Evolutionary conservation across 1,140 invertebrate species (phyloP).

Genomic region (Microplitis mediator): DNA sequence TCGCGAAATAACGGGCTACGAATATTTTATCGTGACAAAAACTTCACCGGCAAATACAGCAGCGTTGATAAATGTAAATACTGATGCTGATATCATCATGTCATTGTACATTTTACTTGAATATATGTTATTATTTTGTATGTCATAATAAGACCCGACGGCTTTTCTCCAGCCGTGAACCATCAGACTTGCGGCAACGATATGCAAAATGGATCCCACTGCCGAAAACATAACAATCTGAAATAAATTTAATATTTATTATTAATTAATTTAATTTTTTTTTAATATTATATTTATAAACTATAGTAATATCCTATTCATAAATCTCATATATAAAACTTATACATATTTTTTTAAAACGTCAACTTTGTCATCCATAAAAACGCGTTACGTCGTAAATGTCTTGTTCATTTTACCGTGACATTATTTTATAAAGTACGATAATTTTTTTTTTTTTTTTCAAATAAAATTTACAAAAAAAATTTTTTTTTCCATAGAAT

Average conservation of each 20-base stretch:
- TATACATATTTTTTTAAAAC: too few species aligned
- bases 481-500: too few species aligned
- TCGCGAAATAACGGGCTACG: conserved; percentile 16
- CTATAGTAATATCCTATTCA: too few species aligned
- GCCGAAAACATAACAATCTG: conserved; percentile 68
- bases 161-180: conserved; percentile 66
- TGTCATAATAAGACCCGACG: conserved; percentile 47
- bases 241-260: conserved; percentile 33
- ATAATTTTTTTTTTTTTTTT: too few species aligned
- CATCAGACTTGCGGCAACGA: conserved; percentile 68
- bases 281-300: too few species aligned
- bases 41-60: conserved; percentile 63
- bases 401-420: too few species aligned
- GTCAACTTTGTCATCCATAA: too few species aligned
- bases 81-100: conserved; percentile 65
- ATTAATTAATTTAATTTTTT: too few species aligned
- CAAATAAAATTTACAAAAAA: too few species aligned
- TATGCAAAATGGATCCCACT: conserved; percentile 67
- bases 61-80: conserved; percentile 65
- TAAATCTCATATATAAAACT: too few species aligned
- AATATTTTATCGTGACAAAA: conserved; percentile 59
- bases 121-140: conserved; percentile 61
- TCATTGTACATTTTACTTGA: conserved; percentile 67
- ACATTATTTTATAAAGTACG: too few species aligned
- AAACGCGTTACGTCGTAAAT: too few species aligned